Conservation (phyloP, 1,140 invertebrate species). For the Ostrea denselamellosa region DNA sequence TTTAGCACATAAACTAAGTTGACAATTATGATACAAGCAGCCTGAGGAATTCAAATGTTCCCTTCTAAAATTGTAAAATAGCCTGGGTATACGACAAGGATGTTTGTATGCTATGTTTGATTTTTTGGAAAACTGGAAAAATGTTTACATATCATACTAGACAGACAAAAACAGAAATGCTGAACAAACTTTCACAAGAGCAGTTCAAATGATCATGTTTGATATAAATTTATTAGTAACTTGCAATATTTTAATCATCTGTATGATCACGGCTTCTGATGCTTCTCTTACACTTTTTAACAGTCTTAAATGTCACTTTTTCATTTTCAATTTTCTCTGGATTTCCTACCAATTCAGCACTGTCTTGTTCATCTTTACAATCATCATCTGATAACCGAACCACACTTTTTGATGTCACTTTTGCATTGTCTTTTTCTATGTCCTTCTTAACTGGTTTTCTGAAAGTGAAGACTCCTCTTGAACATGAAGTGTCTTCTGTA, state of each 20-base stretch:
- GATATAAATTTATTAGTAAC: no score
- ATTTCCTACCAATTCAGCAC: neutral
- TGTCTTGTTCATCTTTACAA: neutral
- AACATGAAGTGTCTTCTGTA: conserved; percentile 53
- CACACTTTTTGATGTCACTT: neutral
- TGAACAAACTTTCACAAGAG: no score
- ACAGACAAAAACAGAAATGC: no score
- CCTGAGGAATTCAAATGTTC: no score
- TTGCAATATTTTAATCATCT: neutral
- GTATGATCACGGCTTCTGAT: neutral
- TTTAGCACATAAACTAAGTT: no score
- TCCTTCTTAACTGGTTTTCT: conserved; percentile 50
- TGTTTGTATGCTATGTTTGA: no score
- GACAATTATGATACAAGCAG: no score
- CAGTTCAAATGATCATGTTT: no score
- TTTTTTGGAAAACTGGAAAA: no score
- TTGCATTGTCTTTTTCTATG: neutral
- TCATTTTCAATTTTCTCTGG: conserved; percentile 9
- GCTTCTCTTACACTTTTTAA: conserved; percentile 40
- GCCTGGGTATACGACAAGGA: no score
- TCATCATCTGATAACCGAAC: neutral
- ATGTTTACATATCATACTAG: no score
- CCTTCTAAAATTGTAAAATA: no score
- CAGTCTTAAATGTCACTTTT: conserved; percentile 44
- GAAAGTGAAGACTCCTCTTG: conserved; percentile 61